Evolutionary conservation across 2,113 vertebrate species (phyloP).

Genomic region (Cyanoramphus novaezelandiae): DNA sequence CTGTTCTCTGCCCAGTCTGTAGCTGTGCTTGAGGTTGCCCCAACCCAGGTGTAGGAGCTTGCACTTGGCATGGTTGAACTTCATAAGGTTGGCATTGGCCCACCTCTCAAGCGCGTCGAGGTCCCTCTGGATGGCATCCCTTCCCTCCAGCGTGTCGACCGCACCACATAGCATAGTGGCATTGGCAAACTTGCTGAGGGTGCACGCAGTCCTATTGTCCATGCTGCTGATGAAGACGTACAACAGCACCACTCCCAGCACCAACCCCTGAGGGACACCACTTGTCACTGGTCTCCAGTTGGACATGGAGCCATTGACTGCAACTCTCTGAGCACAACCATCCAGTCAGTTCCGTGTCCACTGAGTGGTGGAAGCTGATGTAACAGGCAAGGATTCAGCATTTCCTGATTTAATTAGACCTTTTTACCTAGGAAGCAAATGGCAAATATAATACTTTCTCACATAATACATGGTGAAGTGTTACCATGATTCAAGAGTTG

Average conservation of each 20-base stretch:
- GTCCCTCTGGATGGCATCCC: neutral
- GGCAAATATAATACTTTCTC: neutral
- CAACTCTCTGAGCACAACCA: neutral
- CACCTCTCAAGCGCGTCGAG: neutral
- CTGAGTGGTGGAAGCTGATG: neutral
- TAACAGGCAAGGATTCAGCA: neutral
- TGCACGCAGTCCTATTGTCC: neutral
- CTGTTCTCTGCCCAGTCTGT: neutral
- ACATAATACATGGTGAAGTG: neutral
- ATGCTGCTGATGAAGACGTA: neutral
- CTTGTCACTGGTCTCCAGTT: neutral
- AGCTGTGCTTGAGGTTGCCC: neutral
- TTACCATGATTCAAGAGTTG: neutral
- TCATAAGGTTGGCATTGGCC: neutral
- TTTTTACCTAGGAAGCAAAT: neutral
- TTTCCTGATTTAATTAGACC: neutral
- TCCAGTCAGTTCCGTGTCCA: neutral
- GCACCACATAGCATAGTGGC: neutral
- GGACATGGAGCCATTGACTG: neutral
- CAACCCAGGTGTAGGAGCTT: neutral
- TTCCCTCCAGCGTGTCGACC: neutral
- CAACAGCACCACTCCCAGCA: neutral
- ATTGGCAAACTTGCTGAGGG: neutral
- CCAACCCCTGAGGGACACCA: neutral
- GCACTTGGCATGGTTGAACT: neutral